phyloP scores from a whole-genome alignment of 2,797 vertebrate species.

The Poliocrania exsul region DNA sequence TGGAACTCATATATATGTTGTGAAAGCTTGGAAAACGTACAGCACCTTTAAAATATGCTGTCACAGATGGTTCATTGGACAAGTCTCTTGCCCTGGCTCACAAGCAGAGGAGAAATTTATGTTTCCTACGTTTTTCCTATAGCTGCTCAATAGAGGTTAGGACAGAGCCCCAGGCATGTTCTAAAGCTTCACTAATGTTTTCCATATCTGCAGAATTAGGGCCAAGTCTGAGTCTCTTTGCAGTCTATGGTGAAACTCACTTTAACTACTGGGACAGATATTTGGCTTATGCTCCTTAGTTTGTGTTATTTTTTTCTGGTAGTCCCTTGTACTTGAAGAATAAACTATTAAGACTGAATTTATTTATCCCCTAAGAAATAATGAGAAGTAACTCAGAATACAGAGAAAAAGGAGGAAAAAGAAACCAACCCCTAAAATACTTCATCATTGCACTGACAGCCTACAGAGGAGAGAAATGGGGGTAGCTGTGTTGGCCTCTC shows the following conservation, averaged over 20 bases:
- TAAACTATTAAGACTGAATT: background rate
- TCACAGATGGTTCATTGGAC: background rate
- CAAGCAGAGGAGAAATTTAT: conserved; percentile 2
- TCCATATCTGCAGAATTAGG: conserved; percentile 50
- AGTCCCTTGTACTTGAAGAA: background rate
- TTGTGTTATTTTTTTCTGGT: conserved; percentile 39
- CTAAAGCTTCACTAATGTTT: conserved; percentile 56
- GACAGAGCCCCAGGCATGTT: conserved; percentile 42
- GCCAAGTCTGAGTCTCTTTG: conserved; percentile 20
- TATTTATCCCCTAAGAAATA: background rate
- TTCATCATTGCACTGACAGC: background rate
- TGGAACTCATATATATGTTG: background rate
- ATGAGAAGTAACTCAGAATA: background rate
- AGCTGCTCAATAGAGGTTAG: conserved; percentile 24
- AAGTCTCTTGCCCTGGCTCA: background rate
- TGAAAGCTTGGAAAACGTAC: background rate
- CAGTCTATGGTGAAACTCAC: conserved; percentile 17
- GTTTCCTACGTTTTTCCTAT: conserved; percentile 51
- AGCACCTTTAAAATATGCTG: background rate
- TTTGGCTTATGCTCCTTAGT: conserved; percentile 11
- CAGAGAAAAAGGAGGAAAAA: background rate
- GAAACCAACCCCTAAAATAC: background rate
- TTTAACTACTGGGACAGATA: conserved; percentile 28
- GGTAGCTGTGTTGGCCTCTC: background rate
- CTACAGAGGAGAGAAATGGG: background rate